Base-by-base conservation (phyloP, 2,113 vertebrate genomes). In the Ariopsis seemanni region DNA sequence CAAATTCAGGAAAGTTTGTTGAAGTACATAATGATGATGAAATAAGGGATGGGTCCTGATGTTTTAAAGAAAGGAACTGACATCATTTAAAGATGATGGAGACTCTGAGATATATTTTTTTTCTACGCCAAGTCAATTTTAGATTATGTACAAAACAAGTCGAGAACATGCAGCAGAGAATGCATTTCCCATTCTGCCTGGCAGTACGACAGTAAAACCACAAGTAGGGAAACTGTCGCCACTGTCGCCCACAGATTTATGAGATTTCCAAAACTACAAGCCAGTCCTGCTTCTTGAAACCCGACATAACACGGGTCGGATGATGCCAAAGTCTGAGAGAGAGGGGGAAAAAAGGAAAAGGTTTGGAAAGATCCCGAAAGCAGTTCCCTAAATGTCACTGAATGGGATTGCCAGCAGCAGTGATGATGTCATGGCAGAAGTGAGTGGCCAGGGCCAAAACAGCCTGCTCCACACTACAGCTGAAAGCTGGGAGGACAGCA, bases 221-320 rank as follows among this genome's bases (percentile, higher is more conserved):
- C 27, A 80, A 75, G 81, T 27, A 4, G 42, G 58, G 78, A 82
- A 89, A 80, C 71, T 75, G 63, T 75, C 20, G 77, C 83, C 83
- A 74, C 55, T 55, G 60, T n/a, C n/a, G 60, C 52, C 67, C 12
- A 4, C n/a, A 78, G 84, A 88, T 89, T 88, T 89, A 91, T 80
- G 74, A 57, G 62, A 71, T 91, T 90, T 91, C 86, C 88, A 90
- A 89, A 91, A 86, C 83, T 87, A 85, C 57, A 80, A 85, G 77
- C 58, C 60, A 48, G 78, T 25, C 67, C 22, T 30, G 58, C 75
- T 79, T 22, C 30, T 87, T 67, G n/a, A 60, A 86, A 63, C 60
- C n/a, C 62, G 2, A 62, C 85, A 81, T 72, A 87, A n/a, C 14
- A 17, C 55, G n/a, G n/a, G 34, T 53, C 2, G n/a, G 60, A 62